These are phyloP conservation scores for Okapia johnstoni DNA, from an alignment of 2,113 vertebrate genomes.

Conservation along the genomic window DNA sequence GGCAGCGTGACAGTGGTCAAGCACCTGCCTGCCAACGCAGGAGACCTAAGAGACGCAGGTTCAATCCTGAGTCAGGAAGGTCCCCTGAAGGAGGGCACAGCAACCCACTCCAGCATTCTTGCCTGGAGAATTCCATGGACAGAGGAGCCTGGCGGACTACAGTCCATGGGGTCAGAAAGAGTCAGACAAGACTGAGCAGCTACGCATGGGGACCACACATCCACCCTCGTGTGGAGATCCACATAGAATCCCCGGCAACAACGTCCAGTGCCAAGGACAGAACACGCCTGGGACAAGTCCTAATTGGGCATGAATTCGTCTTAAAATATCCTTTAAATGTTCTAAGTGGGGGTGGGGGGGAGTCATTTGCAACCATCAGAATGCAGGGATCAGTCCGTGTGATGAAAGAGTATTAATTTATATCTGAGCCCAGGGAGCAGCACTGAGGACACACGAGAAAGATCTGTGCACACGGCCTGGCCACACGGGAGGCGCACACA, in stretches of 20 bases:
- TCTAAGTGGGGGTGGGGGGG: background rate
- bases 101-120: background rate
- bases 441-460: accelerated
- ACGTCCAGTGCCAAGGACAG: accelerated
- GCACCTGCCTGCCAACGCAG: background rate
- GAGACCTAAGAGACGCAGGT: background rate
- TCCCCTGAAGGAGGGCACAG: background rate
- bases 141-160: background rate
- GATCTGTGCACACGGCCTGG: background rate
- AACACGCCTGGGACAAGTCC: accelerated
- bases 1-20: background rate
- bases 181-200: accelerated
- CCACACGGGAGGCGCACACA: background rate
- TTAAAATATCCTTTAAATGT: background rate
- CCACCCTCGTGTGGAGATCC: accelerated
- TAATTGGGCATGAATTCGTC: background rate
- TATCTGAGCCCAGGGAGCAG: accelerated
- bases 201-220: background rate
- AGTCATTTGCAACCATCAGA: background rate
- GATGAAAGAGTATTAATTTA: no score
- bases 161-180: background rate
- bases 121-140: background rate
- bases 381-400: accelerated
- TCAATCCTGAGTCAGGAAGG: background rate
- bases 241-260: accelerated